phyloP scores from a whole-genome alignment of 2,797 vertebrate species.

The Eospalax fontanierii region DNA sequence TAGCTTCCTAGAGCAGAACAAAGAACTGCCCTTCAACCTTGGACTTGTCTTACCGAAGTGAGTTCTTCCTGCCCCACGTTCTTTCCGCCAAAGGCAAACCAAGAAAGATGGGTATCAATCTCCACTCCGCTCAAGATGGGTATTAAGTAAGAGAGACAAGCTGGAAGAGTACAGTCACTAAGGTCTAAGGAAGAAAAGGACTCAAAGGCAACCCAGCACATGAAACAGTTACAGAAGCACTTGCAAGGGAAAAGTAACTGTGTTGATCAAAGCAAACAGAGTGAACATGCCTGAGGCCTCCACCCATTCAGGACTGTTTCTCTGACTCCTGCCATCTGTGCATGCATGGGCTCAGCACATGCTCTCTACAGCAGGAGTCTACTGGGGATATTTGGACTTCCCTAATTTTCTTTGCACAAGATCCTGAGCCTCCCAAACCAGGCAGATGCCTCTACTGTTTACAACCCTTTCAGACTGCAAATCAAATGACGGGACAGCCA shows the following conservation, averaged over 20 bases:
- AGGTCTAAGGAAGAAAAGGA: neutral
- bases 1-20: neutral
- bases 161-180: neutral
- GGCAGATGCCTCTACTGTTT: neutral
- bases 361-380: neutral
- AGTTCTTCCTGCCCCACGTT: neutral
- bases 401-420: neutral
- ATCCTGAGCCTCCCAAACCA: neutral
- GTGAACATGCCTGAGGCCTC: neutral
- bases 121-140: neutral
- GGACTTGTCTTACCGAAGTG: neutral
- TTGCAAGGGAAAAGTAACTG: neutral
- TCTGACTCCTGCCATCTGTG: neutral
- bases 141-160: neutral
- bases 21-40: neutral
- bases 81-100: constrained; percentile 15
- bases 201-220: neutral
- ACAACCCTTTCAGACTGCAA: neutral
- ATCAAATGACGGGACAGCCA: neutral
- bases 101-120: neutral
- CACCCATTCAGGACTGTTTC: neutral
- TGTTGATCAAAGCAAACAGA: neutral
- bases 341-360: neutral
- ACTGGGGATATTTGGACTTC: neutral
- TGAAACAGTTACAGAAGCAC: neutral